Evolutionary conservation across 2,888 invertebrate species (phyloP).

Genomic region (Dryobotodes eremita): DNA sequence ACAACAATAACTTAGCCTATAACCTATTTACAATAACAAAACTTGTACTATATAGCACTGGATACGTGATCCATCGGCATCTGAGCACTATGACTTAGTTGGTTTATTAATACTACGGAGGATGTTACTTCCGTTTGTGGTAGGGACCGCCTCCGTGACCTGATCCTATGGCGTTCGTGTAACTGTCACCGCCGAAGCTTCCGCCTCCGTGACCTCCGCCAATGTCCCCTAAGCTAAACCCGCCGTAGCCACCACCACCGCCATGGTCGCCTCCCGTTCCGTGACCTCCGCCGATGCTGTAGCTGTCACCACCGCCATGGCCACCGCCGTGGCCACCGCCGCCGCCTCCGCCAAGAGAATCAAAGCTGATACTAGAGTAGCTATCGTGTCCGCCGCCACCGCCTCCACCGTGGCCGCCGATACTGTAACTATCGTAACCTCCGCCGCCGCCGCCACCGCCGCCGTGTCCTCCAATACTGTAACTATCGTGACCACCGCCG

Average conservation of each 20-base stretch:
- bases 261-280: constrained; percentile 60
- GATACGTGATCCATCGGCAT: constrained; percentile 65
- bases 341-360: constrained; percentile 57
- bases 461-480: constrained; percentile 61
- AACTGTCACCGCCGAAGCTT: constrained; percentile 82
- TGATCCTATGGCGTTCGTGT: constrained; percentile 83
- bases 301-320: constrained; percentile 72
- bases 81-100: constrained; percentile 86
- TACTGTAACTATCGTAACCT: constrained; percentile 43
- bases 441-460: constrained; percentile 61
- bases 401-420: constrained; percentile 60
- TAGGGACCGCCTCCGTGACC: constrained; percentile 89
- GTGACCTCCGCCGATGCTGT: constrained; percentile 66
- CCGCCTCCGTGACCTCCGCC: constrained; percentile 73
- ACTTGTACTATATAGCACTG: constrained; percentile 77
- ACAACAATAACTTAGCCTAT: constrained; percentile 84
- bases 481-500: constrained; percentile 59
- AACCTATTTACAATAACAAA: constrained; percentile 82
- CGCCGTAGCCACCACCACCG: constrained; percentile 75
- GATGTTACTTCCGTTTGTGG: constrained; percentile 78
- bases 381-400: constrained; percentile 59
- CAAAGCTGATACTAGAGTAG: constrained; percentile 44
- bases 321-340: constrained; percentile 55
- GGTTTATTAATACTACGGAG: constrained; percentile 67
- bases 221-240: constrained; percentile 69